Evolutionary conservation across 2,113 vertebrate species (phyloP).

Genomic region (human): DNA sequence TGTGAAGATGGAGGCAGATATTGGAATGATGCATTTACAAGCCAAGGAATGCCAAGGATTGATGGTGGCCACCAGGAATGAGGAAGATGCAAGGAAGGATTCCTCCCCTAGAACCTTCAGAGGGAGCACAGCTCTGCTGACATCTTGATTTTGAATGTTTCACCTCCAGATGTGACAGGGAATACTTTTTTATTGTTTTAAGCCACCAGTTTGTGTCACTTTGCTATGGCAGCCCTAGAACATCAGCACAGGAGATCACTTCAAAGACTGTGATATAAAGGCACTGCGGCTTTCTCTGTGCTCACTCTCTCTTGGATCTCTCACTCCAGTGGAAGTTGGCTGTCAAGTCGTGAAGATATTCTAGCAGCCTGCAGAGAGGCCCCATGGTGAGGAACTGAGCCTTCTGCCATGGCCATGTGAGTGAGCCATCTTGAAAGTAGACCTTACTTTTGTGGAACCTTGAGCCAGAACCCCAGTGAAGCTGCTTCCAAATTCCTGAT

Average conservation of each 20-base stretch:
- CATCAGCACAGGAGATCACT: neutral
- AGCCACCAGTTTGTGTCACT: neutral
- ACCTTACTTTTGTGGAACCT: neutral
- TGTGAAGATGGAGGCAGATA: neutral
- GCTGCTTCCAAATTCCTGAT: neutral
- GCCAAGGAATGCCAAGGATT: neutral
- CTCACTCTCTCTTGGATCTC: neutral
- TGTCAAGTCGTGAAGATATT: neutral
- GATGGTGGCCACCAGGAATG: neutral
- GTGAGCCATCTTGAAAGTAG: neutral
- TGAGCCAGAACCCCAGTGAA: neutral
- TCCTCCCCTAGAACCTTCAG: neutral
- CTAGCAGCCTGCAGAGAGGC: neutral
- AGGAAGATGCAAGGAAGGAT: neutral
- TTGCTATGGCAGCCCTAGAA: neutral
- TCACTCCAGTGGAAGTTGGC: neutral
- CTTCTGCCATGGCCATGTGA: neutral
- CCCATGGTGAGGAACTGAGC: neutral
- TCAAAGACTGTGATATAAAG: neutral
- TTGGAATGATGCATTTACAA: neutral
- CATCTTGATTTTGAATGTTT: neutral
- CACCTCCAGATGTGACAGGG: neutral
- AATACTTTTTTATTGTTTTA: neutral
- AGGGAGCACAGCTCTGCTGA: neutral
- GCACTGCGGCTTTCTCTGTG: neutral